Evolutionary conservation across 2,888 invertebrate species (phyloP).

Genomic region (Autographa pulchrina): DNA sequence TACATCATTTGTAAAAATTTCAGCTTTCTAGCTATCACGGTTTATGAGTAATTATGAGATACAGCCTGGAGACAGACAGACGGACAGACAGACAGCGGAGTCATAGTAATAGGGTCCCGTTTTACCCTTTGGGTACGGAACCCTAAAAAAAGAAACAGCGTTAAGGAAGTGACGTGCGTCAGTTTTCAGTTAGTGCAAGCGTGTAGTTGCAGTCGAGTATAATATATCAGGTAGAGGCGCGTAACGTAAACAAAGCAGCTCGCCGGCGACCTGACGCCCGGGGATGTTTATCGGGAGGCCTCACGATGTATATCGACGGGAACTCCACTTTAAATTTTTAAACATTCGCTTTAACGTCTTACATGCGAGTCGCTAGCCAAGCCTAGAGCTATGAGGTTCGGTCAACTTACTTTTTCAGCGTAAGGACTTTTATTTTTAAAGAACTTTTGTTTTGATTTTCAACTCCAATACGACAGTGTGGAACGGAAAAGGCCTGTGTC

Average conservation of each 20-base stretch:
- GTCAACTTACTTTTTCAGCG: slow-evolving; percentile 30
- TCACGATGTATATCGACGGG: slow-evolving; percentile 74
- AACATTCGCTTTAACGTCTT: slow-evolving; percentile 68
- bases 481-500: too few species aligned
- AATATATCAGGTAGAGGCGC: slow-evolving; percentile 68
- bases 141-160: slow-evolving; percentile 7
- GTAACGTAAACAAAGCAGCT: slow-evolving; percentile 73
- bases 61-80: too few species aligned
- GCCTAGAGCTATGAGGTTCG: slow-evolving; percentile 46
- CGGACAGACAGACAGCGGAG: too few species aligned
- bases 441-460: background rate
- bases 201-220: slow-evolving; percentile 47
- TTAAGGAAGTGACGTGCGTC: slow-evolving; percentile 32
- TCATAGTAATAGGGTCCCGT: too few species aligned
- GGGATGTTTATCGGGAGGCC: slow-evolving; percentile 81
- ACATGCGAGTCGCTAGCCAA: slow-evolving; percentile 46
- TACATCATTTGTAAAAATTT: too few species aligned
- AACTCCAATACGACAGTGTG: too few species aligned
- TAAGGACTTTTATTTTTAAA: slow-evolving; percentile 17
- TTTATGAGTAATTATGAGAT: too few species aligned
- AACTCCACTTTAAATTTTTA: slow-evolving; percentile 80
- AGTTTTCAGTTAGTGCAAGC: slow-evolving; percentile 47
- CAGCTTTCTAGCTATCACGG: too few species aligned
- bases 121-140: too few species aligned
- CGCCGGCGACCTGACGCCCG: slow-evolving; percentile 71